Conservation (phyloP, 2,797 vertebrate genomes). For the Tragopan temminckii region DNA sequence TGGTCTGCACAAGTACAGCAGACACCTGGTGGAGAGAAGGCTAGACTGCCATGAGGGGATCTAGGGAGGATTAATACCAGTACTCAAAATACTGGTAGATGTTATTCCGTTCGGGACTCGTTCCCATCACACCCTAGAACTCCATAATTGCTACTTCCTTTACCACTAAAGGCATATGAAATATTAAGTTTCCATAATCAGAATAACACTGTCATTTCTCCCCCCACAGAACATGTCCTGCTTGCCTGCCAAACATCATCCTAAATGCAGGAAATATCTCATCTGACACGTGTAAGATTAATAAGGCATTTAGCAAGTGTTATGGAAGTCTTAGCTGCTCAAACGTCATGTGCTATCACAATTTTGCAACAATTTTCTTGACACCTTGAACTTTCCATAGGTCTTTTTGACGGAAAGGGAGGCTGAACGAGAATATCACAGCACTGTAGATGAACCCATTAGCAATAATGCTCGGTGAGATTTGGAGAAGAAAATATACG, state of each 20-base stretch:
- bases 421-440: background rate
- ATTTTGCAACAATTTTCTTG: conserved; percentile 35
- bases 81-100: background rate
- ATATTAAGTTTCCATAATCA: background rate
- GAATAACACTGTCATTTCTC: background rate
- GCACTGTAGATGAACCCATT: background rate
- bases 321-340: background rate
- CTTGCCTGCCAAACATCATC: background rate
- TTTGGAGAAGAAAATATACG: background rate
- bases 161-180: background rate
- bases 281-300: conserved; percentile 29
- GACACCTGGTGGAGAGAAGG: background rate
- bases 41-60: background rate
- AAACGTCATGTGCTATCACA: background rate
- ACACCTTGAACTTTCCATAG: conserved; percentile 51
- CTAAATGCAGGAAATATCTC: conserved; percentile 2
- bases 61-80: background rate
- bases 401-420: background rate
- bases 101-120: background rate
- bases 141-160: background rate
- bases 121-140: background rate
- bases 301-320: conserved; percentile 24
- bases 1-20: background rate
- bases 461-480: background rate
- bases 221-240: background rate